These are phyloP conservation scores for Drosophila lacertosa DNA, from an alignment of 1,140 invertebrate species.

Conservation along the genomic window DNA sequence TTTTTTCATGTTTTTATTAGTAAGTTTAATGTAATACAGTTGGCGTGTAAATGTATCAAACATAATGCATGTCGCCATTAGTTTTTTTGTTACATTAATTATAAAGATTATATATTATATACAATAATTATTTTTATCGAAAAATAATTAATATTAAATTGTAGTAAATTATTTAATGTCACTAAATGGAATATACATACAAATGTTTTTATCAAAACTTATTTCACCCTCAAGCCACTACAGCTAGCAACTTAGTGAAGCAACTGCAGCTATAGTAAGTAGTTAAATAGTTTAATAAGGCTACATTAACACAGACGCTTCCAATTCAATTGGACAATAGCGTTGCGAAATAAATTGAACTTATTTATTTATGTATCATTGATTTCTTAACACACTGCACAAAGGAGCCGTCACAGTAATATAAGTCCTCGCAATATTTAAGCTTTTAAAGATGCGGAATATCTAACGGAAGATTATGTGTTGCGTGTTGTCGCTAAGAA, in stretches of 20 bases:
- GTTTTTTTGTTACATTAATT: conserved; percentile 29
- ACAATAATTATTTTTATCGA: conserved; percentile 34
- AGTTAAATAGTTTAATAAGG: conserved; percentile 55
- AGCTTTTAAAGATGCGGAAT: background rate
- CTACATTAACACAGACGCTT: conserved; percentile 56
- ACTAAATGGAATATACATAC: conserved; percentile 46
- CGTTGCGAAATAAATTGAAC: conserved; percentile 50
- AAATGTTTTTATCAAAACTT: conserved; percentile 55
- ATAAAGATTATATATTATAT: conserved; percentile 49
- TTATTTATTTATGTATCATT: conserved; percentile 8
- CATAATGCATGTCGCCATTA: conserved; percentile 58
- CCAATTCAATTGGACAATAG: conserved; percentile 74
- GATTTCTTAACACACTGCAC: conserved; percentile 6
- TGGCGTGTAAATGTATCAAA: conserved; percentile 65
- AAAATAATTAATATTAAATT: conserved; percentile 26
- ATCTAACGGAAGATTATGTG: background rate
- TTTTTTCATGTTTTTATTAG: conserved; percentile 16
- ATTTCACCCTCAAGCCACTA: conserved; percentile 65
- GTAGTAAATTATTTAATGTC: conserved; percentile 43
- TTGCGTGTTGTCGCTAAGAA: conserved; percentile 12
- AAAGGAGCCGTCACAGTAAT: conserved; percentile 6
- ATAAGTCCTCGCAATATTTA: conserved; percentile 6
- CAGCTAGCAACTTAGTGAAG: conserved; percentile 51
- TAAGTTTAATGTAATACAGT: conserved; percentile 35
- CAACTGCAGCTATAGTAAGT: conserved; percentile 59